Evolutionary conservation across 2,888 invertebrate species (phyloP).

Genomic region (Lucinisca nassula): DNA sequence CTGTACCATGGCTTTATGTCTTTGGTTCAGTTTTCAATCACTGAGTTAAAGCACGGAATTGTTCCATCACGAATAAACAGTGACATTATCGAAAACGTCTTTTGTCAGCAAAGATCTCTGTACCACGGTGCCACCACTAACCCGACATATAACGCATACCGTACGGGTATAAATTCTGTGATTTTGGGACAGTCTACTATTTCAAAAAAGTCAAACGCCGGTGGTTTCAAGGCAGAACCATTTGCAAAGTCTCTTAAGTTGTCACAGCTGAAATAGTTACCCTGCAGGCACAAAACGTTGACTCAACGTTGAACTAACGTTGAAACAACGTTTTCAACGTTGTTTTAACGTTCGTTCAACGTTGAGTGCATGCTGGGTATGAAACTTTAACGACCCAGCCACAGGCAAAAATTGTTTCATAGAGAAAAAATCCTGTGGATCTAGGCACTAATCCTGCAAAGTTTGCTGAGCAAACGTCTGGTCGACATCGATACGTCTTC

Average conservation of each 20-base stretch:
- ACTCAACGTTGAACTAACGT: too few relatives aligned
- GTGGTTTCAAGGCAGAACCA: neutral
- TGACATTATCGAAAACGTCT: constrained; percentile 31
- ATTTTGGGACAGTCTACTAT: constrained; percentile 13
- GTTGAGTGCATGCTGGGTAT: too few relatives aligned
- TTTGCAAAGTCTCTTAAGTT: neutral
- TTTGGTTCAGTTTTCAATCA: neutral
- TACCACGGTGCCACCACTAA: constrained; percentile 22
- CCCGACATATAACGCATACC: constrained; percentile 6
- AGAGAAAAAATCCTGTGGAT: too few relatives aligned
- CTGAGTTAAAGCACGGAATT: neutral
- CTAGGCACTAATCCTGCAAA: too few relatives aligned
- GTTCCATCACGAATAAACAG: constrained; percentile 14
- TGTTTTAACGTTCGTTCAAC: too few relatives aligned
- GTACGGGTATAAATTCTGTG: constrained; percentile 10
- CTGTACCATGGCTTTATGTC: neutral
- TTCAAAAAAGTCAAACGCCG: constrained; percentile 29
- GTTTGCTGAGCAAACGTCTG: too few relatives aligned
- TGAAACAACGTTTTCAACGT: too few relatives aligned
- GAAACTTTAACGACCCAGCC: too few relatives aligned
- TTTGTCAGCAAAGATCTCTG: constrained; percentile 25
- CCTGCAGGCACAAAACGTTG: too few relatives aligned
- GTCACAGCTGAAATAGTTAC: too few relatives aligned
- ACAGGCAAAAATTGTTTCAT: too few relatives aligned
- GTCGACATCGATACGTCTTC: too few relatives aligned